phyloP scores from a whole-genome alignment of 2,888 invertebrate species.

The Nebria salina region DNA sequence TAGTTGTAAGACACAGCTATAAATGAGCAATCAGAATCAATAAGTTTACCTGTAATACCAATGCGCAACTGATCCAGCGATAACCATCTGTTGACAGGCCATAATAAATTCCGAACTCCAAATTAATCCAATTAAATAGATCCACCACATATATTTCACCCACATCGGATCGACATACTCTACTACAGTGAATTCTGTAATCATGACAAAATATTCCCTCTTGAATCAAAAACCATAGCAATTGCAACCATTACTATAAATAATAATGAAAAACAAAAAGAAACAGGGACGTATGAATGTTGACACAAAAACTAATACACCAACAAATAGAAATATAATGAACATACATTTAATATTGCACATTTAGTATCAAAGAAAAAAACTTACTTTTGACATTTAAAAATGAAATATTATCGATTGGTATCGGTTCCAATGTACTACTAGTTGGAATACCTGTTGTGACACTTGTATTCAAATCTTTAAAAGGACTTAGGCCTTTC shows the following conservation, averaged over 20 bases:
- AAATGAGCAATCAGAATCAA: background rate
- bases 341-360: too few species aligned
- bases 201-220: background rate
- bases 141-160: constrained; percentile 95
- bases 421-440: constrained; percentile 27
- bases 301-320: too few species aligned
- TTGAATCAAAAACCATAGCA: background rate
- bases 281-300: too few species aligned
- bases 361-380: too few species aligned
- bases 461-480: constrained; percentile 48
- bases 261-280: too few species aligned
- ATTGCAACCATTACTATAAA: background rate
- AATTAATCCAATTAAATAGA: constrained; percentile 87
- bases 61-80: constrained; percentile 90
- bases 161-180: constrained; percentile 81
- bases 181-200: constrained; percentile 71
- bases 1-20: constrained; percentile 20
- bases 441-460: constrained; percentile 51
- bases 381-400: constrained; percentile 55
- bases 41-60: constrained; percentile 87
- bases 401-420: constrained; percentile 48
- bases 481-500: constrained; percentile 53
- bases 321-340: too few species aligned
- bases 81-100: constrained; percentile 93
- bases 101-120: constrained; percentile 96